Evolutionary conservation across 2,113 vertebrate genomes (phyloP), one percentile per base, ranked within the genome.

Genomic region (Drymodes brunneopygia): DNA sequence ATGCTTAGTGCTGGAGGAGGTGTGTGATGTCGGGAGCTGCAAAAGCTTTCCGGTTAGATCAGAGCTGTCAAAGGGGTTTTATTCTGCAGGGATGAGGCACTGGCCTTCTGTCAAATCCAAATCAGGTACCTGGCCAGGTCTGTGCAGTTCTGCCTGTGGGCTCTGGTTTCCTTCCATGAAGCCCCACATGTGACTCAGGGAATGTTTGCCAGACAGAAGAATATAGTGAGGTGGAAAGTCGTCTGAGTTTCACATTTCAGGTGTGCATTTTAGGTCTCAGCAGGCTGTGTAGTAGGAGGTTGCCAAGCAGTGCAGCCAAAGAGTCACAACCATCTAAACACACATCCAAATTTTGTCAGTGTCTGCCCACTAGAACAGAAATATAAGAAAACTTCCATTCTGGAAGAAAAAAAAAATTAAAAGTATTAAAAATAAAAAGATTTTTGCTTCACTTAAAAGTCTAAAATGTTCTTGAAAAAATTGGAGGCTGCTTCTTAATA

Each of bases 371-470:
- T 48, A 36, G 51, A 91, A 58, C 4, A 81, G 56, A 74, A 87
- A 44, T 10, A 12, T 25, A 12, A 56, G 10, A 47, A 71, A 62
- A 64, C 2, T 18, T 35, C 11, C 3, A 5, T 28, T 85, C 61
- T 56, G 27, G 25, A 31, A 81, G 28, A 21, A 79, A 71, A 70
- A 45, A 65, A 28, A 56, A 15, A 3, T 15, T 0, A 4, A 81
- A 50, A 28, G 25, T 0, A 12, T n/a, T n/a, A n/a, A n/a, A n/a
- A n/a, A n/a, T 1, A 28, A 45, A 42, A 17, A 64, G 1, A 22
- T 48, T 67, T 90, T 53, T 78, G 2, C 31, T 85, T 77, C 31
- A 31, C 9, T 56, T 70, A 17, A 36, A 69, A 56, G 12, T 29
- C 19, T 33, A 36, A 90, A 33, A 27, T 77, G 38, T 45, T 92